A percentile compares a stretch with the other conserved stretches of the same genome.
phyloP scores from a whole-genome alignment of 2,113 vertebrate species.

The Uria lomvia region DNA sequence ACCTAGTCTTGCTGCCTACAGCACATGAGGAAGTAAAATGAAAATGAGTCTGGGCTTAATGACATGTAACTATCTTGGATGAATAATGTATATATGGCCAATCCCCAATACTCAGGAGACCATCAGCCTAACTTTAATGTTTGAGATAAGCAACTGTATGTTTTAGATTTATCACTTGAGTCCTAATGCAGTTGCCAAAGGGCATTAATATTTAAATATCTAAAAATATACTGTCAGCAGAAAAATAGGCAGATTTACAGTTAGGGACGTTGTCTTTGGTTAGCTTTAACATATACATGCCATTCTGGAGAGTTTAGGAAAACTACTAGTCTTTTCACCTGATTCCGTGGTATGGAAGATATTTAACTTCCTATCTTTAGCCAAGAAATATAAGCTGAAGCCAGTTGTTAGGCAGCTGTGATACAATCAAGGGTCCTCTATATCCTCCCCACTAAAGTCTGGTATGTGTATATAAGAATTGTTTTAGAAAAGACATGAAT shows the following conservation, averaged over 20 bases:
- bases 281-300: not conserved
- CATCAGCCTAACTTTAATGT: constrained; percentile 71
- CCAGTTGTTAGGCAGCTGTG: not conserved
- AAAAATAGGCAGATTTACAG: constrained; percentile 53
- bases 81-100: constrained; percentile 71
- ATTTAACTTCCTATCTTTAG: not conserved
- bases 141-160: constrained; percentile 66
- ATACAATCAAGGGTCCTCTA: not conserved
- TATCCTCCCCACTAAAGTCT: not conserved
- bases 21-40: constrained; percentile 27
- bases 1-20: constrained; percentile 36
- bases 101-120: constrained; percentile 52
- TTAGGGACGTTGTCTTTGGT: not conserved
- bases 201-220: constrained; percentile 75
- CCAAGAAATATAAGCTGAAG: not conserved
- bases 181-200: constrained; percentile 71
- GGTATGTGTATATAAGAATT: not conserved
- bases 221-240: constrained; percentile 61
- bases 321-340: not conserved
- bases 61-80: constrained; percentile 67
- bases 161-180: constrained; percentile 70
- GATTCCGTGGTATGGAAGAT: not conserved
- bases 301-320: not conserved
- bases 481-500: not conserved
- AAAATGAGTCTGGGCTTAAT: constrained; percentile 64